phyloP scores from a whole-genome alignment of 2,888 invertebrate genomes.

The Ctena decussata region DNA sequence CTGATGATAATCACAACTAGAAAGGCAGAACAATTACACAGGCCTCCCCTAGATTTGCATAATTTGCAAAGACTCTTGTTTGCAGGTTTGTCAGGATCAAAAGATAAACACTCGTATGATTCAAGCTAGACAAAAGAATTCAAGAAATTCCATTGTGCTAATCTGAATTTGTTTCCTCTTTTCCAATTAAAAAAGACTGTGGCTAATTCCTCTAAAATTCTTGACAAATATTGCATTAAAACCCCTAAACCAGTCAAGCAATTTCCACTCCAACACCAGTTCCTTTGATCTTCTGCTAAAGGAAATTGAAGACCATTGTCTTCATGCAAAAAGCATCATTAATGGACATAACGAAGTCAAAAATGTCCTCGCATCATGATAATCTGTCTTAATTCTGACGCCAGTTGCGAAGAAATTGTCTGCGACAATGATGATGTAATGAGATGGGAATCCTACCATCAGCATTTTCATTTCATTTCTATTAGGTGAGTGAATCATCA shows the following conservation, averaged over 20 bases:
- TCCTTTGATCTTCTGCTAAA: background rate
- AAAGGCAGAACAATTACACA: too few relatives aligned
- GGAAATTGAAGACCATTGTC: background rate
- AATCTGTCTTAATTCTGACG: conserved; percentile 1
- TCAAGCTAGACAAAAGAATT: too few relatives aligned
- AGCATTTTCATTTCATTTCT: background rate
- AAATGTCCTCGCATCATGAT: background rate
- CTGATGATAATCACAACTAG: too few relatives aligned
- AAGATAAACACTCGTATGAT: too few relatives aligned
- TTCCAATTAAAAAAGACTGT: too few relatives aligned
- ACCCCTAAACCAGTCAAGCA: background rate
- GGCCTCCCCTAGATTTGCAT: too few relatives aligned
- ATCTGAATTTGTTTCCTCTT: too few relatives aligned
- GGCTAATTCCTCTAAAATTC: background rate
- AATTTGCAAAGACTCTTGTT: too few relatives aligned
- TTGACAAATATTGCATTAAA: background rate
- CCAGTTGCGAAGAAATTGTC: background rate
- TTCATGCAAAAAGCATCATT: conserved; percentile 1
- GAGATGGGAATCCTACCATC: background rate
- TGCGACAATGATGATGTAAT: background rate
- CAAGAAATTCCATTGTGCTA: too few relatives aligned
- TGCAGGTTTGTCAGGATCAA: too few relatives aligned
- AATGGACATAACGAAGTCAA: background rate
- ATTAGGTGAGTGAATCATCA: background rate
- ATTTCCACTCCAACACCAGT: background rate